Percentiles rank a stretch among this genome's conserved stretches.
phyloP scores from a whole-genome alignment of 2,888 invertebrate species.

The Orthonychiurus folsomi region DNA sequence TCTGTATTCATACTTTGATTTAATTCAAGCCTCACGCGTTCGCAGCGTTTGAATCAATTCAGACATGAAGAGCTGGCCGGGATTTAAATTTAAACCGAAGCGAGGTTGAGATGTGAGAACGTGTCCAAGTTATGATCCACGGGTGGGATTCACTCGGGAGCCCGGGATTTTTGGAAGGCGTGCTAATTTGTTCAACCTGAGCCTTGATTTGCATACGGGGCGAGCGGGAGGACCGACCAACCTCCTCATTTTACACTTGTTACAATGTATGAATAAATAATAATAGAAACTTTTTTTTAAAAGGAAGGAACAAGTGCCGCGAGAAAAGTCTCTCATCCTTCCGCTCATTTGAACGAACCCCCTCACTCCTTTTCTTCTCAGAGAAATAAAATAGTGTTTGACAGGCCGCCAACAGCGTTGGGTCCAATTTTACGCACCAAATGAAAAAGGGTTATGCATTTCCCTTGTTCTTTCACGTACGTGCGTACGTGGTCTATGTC shows the following conservation, averaged over 20 bases:
- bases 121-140: background rate
- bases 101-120: too few species aligned
- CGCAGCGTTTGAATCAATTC: background rate
- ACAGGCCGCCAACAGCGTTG: conserved; percentile 19
- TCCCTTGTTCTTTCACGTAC: too few species aligned
- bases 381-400: conserved; percentile 17
- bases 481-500: too few species aligned
- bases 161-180: background rate
- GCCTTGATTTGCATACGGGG: background rate
- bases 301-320: background rate
- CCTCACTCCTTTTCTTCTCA: too few species aligned
- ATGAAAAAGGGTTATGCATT: background rate
- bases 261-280: conserved; percentile 1
- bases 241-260: conserved; percentile 1
- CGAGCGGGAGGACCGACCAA: background rate
- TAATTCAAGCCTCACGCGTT: too few species aligned
- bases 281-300: background rate
- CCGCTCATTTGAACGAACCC: background rate
- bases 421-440: conserved; percentile 26
- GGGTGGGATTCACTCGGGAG: background rate
- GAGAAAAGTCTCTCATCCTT: background rate
- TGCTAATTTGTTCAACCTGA: conserved; percentile 1
- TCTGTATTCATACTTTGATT: too few species aligned
- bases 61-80: background rate
- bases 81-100: background rate